These are phyloP conservation scores for Stegana nigrithorax DNA, from an alignment of 2,888 invertebrate species.

Conservation along the genomic window DNA sequence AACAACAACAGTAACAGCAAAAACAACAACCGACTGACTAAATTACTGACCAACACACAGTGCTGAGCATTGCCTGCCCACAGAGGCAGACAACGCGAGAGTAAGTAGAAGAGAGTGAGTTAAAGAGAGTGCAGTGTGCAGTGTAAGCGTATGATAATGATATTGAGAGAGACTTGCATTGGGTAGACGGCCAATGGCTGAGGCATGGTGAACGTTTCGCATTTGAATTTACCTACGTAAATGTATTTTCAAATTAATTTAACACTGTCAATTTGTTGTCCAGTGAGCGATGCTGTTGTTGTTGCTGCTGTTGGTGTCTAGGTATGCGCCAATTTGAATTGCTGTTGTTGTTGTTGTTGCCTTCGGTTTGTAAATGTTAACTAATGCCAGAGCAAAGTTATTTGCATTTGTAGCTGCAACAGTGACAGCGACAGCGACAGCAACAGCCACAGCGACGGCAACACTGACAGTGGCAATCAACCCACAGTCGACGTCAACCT, in stretches of 20 bases:
- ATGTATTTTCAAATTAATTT: conserved; percentile 62
- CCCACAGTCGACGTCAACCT: background rate
- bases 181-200: conserved; percentile 3
- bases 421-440: conserved; percentile 41
- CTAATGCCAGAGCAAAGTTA: conserved; percentile 61
- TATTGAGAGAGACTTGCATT: conserved; percentile 15
- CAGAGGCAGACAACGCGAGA: background rate
- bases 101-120: background rate
- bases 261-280: conserved; percentile 59
- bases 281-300: conserved; percentile 28
- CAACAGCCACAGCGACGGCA: conserved; percentile 37
- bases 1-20: conserved; percentile 1
- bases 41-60: background rate
- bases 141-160: no score
- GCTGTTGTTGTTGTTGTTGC: conserved; percentile 29
- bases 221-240: conserved; percentile 49
- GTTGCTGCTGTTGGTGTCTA: no score
- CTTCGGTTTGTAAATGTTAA: conserved; percentile 58
- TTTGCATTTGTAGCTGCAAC: conserved; percentile 51
- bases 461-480: conserved; percentile 16
- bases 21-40: background rate
- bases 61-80: no score
- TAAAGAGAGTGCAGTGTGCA: background rate
- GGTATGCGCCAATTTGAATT: no score
- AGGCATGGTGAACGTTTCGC: background rate